Conservation (phyloP, 1,140 invertebrate genomes). For the Amyelois transitella region DNA sequence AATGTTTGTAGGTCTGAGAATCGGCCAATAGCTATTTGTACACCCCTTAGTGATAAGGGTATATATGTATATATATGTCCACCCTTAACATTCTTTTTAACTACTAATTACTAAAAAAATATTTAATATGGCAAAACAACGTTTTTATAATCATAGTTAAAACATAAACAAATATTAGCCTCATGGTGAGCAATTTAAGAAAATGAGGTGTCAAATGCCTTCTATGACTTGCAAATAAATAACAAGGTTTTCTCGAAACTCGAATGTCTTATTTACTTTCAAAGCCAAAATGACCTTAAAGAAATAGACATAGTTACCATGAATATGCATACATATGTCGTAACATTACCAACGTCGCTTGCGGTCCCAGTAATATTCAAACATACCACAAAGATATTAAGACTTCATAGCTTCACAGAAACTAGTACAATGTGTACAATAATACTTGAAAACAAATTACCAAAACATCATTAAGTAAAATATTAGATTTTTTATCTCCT, state of each 20-base stretch:
- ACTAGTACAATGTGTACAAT: not conserved
- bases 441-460: not conserved
- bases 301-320: not conserved
- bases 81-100: no score
- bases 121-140: no score
- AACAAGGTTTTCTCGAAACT: not conserved
- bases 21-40: no score
- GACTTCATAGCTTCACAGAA: not conserved
- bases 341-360: not conserved
- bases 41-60: no score
- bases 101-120: no score
- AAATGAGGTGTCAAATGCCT: not conserved
- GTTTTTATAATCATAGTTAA: no score
- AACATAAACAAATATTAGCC: not conserved
- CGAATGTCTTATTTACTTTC: not conserved
- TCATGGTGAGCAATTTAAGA: not conserved
- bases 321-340: not conserved
- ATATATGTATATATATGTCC: no score
- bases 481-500: slow-evolving; percentile 15
- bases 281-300: not conserved
- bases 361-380: not conserved
- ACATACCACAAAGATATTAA: not conserved
- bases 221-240: not conserved
- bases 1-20: no score
- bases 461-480: slow-evolving; percentile 7